Evolutionary conservation across 2,113 vertebrate species (phyloP).

Genomic region (Mastomys natalensis): DNA sequence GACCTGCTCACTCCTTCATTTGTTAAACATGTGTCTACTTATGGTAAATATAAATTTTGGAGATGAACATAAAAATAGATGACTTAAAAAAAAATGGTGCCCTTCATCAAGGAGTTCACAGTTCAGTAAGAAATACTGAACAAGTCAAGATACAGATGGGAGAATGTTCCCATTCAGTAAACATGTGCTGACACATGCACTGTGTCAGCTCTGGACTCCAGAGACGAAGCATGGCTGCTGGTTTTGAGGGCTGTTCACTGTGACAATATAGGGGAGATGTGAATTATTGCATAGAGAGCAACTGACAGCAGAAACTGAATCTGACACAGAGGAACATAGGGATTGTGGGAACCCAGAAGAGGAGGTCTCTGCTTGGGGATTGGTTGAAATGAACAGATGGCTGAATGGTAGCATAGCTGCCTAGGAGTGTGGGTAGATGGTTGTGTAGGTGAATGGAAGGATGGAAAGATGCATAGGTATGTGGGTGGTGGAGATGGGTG

Average conservation of each 20-base stretch:
- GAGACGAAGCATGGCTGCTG: not conserved
- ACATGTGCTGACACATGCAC: not conserved
- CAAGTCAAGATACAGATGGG: not conserved
- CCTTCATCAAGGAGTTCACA: not conserved
- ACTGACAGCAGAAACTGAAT: not conserved
- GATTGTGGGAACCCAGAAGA: not conserved
- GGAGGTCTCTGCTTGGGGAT: not conserved
- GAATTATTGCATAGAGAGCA: not conserved
- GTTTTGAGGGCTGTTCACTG: not conserved
- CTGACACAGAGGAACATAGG: not conserved
- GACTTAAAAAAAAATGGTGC: not conserved
- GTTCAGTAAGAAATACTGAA: not conserved
- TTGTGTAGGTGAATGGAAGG: fast-evolving
- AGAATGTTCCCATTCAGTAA: not conserved
- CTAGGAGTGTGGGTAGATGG: not conserved
- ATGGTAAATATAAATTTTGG: not conserved
- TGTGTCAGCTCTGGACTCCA: not conserved
- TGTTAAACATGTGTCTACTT: not conserved
- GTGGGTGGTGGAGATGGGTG: too few species aligned
- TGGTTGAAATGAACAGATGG: not conserved
- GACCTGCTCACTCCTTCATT: not conserved
- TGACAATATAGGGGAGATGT: not conserved
- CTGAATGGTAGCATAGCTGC: not conserved
- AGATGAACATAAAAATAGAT: not conserved
- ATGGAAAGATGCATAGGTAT: not conserved